Evolutionary conservation across 1,140 invertebrate species (phyloP).

Genomic region (Mesaphorura yosii): DNA sequence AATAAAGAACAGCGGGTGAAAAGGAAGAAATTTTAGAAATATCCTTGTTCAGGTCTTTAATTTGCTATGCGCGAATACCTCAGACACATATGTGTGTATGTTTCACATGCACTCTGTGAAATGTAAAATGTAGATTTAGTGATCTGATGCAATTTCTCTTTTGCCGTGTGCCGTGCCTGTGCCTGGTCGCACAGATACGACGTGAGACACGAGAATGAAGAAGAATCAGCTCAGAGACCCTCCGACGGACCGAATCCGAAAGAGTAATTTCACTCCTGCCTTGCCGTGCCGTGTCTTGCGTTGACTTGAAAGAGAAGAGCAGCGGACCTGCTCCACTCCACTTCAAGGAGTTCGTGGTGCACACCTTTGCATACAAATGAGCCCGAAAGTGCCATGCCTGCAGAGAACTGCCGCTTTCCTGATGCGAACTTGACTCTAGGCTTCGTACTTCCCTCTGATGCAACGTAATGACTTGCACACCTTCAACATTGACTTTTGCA

Average conservation of each 20-base stretch:
- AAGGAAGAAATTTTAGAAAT: no score
- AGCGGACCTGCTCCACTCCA: no score
- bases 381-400: neutral
- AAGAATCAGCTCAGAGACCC: neutral
- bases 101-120: neutral
- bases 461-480: neutral
- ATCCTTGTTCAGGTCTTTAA: no score
- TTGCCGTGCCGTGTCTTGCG: no score
- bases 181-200: neutral
- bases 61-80: constrained; percentile 3
- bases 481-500: neutral
- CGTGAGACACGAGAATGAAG: neutral
- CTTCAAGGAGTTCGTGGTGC: constrained; percentile 16
- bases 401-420: constrained; percentile 7
- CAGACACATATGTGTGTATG: constrained; percentile 8
- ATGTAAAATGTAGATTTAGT: neutral
- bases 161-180: no score
- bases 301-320: no score
- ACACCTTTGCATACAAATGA: constrained; percentile 26
- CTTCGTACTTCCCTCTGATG: neutral
- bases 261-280: constrained; percentile 22
- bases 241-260: constrained; percentile 20
- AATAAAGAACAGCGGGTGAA: no score
- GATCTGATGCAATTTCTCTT: neutral
- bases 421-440: constrained; percentile 1